Base-by-base conservation (phyloP, 2,113 vertebrate genomes). In the Lonchura striata region DNA sequence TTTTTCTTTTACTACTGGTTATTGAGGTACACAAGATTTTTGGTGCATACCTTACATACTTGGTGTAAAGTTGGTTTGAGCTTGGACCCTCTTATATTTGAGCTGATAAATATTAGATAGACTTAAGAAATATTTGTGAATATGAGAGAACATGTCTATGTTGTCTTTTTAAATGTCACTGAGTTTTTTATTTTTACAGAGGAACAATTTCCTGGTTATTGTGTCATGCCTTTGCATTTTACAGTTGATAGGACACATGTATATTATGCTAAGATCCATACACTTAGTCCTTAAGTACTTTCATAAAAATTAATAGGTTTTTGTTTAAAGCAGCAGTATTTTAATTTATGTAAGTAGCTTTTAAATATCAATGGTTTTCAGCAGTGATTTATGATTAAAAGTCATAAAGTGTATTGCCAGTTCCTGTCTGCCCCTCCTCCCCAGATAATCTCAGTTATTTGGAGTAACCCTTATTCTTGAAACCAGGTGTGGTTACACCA, bases 361-460 rank as follows among this genome's bases (percentile, higher is more conserved):
- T 88, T 31, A 88, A 63, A 83, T n/a, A 53, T 2, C 47, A 60
- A n/a, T 25, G 41, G 20, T 57, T 90, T 79, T 68, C 50, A 59
- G 35, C 2, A 0, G 17, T 21, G 11, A 47, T 70, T 92, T 93
- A 17, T 85, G 71, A 77, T 89, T 70, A 11, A 91, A 86, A 70
- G 6, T 23, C 53, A 80, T 70, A 46, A 86, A 77, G 75, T 35
- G 1, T 35, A 42, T 42, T 82, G 6, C 33, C 31, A 50, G 13
- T 37, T 41, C 7, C 19, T 3, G 4, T 9, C n/a, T 37, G 13
- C 4, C 2, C 1, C 2, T 2, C 4, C 8, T 17, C 8, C 4
- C 12, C 4, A 1, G 20, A 31, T 25, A 69, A 46, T 10, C 1
- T 3, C 57, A 53, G 15, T 42, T 92, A 8, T 31, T 66, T 88